phyloP scores from a whole-genome alignment of 2,797 vertebrate genomes.

The Hemibagrus guttatus region DNA sequence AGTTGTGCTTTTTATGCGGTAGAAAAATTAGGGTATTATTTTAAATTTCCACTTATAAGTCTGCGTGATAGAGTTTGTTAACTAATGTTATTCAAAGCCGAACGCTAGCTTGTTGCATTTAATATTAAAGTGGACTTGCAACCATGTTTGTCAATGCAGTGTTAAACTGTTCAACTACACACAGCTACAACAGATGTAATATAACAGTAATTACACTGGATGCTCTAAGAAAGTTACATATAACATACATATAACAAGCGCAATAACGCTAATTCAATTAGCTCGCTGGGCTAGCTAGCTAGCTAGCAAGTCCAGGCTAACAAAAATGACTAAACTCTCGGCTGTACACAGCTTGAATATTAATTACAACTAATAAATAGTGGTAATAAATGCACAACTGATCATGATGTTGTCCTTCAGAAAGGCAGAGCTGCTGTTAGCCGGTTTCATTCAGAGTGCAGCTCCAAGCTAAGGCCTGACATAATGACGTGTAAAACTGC shows the following conservation, averaged over 20 bases:
- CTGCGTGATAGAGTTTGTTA: too few relatives aligned
- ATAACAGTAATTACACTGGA: too few relatives aligned
- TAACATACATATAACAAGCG: neutral
- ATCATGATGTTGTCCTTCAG: neutral
- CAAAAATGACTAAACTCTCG: neutral
- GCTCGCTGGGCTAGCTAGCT: neutral
- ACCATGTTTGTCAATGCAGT: neutral
- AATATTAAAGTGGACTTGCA: neutral
- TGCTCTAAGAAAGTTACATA: neutral
- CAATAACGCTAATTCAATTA: neutral
- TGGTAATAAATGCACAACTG: neutral
- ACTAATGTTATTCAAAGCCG: neutral
- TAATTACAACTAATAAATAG: neutral
- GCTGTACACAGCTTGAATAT: neutral
- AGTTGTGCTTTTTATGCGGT: neutral
- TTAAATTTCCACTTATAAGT: neutral
- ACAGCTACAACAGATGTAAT: neutral
- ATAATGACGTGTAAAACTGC: neutral
- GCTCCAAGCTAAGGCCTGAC: constrained; percentile 9
- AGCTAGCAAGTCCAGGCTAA: neutral
- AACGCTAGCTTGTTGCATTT: neutral
- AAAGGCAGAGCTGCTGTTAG: neutral
- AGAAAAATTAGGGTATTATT: neutral
- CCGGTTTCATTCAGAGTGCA: neutral
- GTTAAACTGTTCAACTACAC: neutral